Base-by-base conservation (phyloP, 2,888 invertebrate species). In the Ectropis crepuscularia region DNA sequence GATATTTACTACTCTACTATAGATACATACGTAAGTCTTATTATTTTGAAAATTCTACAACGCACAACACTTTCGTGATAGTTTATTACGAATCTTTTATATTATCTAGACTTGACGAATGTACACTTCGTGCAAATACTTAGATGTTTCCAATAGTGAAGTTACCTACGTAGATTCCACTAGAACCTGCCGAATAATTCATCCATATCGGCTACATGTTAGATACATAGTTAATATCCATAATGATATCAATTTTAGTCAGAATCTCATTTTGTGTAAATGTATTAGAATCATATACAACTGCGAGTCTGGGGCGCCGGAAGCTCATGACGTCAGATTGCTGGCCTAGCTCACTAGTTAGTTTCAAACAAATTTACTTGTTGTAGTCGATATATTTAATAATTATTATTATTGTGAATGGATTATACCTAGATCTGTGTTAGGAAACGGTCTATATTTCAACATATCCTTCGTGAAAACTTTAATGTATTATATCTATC, bases 61-160 rank as follows among this genome's bases (percentile, higher is more conserved):
- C 91, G 90, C 91, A 91, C 91, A 91, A 90, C 87, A 82, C 74
- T 86, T 85, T 88, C 86, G 87, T 89, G 87, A 88, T 90, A 88
- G 63, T 79, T 75, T 79, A 78, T 76, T 72, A 74, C 74, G 73
- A 76, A 73, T 77, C 68, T 84, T 85, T 77, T 81, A 76, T 79
- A 87, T 75, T 72, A 74, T 70, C 69, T 81, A 79, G 74, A 70
- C 45, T 64, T 51, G 53, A 75, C 70, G 69, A 77, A 77, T 67
- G 68, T 80, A 76, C 75, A 79, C 67, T 75, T 77, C 76, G 72
- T 72, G 78, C 71, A 75, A 77, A 75, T 75, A 78, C 66, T 67
- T 74, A 63, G 55, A 69, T 65, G 64, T 73, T 69, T 71, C 71
- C 59, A 67, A 67, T 63, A 65, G 41, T 41, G 6, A 16, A 68